Percentiles rank a stretch among this genome's conserved stretches.
Conservation (phyloP, 1,140 invertebrate species). For the Drosophila albomicans region DNA sequence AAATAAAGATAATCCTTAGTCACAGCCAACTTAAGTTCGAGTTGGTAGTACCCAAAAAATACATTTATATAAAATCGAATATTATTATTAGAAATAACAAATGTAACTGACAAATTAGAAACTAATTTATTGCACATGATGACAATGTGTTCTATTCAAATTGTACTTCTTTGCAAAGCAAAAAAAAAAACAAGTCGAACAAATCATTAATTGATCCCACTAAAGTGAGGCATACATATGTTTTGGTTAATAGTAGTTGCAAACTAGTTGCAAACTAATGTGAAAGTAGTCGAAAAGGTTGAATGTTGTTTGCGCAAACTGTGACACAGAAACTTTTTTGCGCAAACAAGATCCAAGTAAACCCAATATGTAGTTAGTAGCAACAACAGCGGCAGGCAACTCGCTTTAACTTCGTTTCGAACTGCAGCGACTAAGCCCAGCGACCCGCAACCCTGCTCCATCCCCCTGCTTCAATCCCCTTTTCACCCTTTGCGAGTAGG, state of each 20-base stretch:
- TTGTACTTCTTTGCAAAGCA: not conserved
- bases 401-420: slow-evolving; percentile 63
- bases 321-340: slow-evolving; percentile 41
- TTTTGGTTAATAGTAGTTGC: not conserved
- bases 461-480: not conserved
- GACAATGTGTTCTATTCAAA: not conserved
- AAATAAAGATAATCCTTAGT: too few species aligned
- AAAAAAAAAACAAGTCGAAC: not conserved
- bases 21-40: too few species aligned
- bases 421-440: slow-evolving; percentile 36
- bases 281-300: slow-evolving; percentile 16
- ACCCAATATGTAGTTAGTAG: slow-evolving; percentile 32
- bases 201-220: not conserved
- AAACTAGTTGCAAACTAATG: slow-evolving; percentile 10
- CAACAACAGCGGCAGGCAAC: slow-evolving; percentile 34
- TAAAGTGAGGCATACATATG: not conserved
- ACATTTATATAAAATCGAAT: too few species aligned
- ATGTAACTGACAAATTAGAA: too few species aligned
- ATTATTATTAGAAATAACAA: too few species aligned
- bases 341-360: slow-evolving; percentile 47
- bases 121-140: too few species aligned
- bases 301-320: slow-evolving; percentile 38
- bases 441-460: slow-evolving; percentile 34
- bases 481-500: not conserved
- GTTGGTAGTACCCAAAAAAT: too few species aligned